These are phyloP conservation scores for Smutsia gigantea DNA, from an alignment of 2,797 vertebrate genomes.

Conservation along the genomic window DNA sequence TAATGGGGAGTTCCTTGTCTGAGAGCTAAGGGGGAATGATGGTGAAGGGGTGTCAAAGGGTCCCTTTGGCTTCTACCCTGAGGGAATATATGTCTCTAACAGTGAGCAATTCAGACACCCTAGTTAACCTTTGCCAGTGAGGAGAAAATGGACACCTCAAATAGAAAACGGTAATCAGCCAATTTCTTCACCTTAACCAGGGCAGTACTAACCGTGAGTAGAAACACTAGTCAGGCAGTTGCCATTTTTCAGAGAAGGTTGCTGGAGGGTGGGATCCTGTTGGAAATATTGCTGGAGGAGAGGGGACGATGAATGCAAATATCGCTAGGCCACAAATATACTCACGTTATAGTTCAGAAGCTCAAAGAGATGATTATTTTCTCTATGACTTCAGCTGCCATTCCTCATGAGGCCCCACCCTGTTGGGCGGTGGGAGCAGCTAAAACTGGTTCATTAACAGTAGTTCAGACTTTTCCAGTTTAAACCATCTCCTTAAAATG, in stretches of 20 bases:
- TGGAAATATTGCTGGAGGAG: background rate
- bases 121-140: background rate
- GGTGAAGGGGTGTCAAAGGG: background rate
- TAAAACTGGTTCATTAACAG: background rate
- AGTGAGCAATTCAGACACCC: background rate
- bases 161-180: background rate
- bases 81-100: background rate
- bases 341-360: background rate
- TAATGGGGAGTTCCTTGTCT: background rate
- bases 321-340: background rate
- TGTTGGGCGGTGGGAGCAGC: background rate
- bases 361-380: constrained; percentile 19
- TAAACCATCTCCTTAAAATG: background rate
- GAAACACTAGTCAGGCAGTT: background rate
- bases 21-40: rapidly evolving
- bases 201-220: background rate
- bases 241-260: background rate
- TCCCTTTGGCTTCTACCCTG: background rate
- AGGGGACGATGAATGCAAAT: background rate
- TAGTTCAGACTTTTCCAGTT: constrained; percentile 19
- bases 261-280: background rate
- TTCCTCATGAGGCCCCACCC: background rate
- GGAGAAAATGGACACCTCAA: background rate
- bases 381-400: constrained; percentile 20
- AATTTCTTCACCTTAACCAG: background rate